Base-by-base conservation (phyloP, 2,888 invertebrate species). In the Hypomecis atomaria region DNA sequence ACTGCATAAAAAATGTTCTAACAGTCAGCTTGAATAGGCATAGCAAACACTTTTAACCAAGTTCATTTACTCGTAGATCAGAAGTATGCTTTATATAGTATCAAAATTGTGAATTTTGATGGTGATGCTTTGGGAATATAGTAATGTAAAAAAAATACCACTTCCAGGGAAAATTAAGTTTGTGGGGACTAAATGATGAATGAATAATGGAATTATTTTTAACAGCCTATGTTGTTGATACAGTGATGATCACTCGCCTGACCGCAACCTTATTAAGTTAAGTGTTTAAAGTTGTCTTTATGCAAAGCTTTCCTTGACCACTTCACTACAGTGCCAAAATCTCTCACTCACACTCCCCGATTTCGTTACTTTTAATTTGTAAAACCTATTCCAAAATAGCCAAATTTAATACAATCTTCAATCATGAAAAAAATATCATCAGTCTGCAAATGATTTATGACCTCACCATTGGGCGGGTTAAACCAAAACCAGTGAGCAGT, bases 1-100 rank as follows among this genome's bases (percentile, higher is more conserved):
- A 23, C 23, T 2, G 23, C 23, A 23, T 23, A 23, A 1, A 1
- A 23, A 23, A 23, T 23, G 23, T 23, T 23, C 23, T 2, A 23
- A 1, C 23, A 2, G 23, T 23, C 23, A 23, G 23, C 57, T 67
- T 69, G 63, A 23, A 23, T 70, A 11, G 58, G 45, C 44, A 44
- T 55, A 43, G 23, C 37, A 8, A 45, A 37, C 11, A 37, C 44
- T 11, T 38, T 10, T 38, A 6, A 55, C 13, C 23, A 55, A 6
- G 8, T 45, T 37, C 38, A 45, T 5, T 13, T 55, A n/a, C n/a
- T n/a, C n/a, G n/a, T n/a, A 11, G 0, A 8, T 2, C 34, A 11
- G 2, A 48, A 6, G 6, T 45, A 49, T 23, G 23, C 6, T 6
- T 3, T 50, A 13, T 6, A n/a, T 36, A 8, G 6, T 50, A 4